Conservation (phyloP, 2,113 vertebrate species). For the Rutilus rutilus region DNA sequence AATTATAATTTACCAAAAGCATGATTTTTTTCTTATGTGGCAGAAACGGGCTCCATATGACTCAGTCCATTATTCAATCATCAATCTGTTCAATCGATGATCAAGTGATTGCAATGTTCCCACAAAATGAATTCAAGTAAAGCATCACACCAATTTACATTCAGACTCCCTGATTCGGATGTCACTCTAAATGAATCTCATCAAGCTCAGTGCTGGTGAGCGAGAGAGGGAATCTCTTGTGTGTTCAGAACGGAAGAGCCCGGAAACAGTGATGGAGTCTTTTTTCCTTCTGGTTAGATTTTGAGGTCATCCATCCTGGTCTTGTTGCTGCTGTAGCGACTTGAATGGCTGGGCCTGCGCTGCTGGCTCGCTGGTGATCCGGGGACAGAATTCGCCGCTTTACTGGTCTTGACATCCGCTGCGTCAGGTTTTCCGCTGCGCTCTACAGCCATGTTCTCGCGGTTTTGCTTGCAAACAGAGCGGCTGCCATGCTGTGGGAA, state of each 20-base stretch:
- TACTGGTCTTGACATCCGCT: constrained; percentile 57
- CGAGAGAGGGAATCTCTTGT: neutral
- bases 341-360: constrained; percentile 73
- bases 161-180: neutral
- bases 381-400: constrained; percentile 58
- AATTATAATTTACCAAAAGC: neutral
- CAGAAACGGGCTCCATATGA: neutral
- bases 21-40: neutral
- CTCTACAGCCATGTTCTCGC: constrained; percentile 79
- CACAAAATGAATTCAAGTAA: constrained; percentile 29
- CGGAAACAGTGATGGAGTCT: neutral
- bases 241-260: neutral
- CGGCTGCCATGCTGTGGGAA: constrained; percentile 75
- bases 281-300: constrained; percentile 63
- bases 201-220: neutral
- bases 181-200: neutral
- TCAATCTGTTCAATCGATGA: neutral
- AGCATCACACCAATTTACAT: constrained; percentile 7
- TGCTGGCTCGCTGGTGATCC: constrained; percentile 65
- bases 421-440: constrained; percentile 68
- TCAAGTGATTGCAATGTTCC: constrained; percentile 9
- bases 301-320: constrained; percentile 76
- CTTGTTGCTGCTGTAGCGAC: constrained; percentile 77
- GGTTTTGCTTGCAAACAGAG: constrained; percentile 79
- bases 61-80: neutral